Evolutionary conservation across 2,888 invertebrate genomes (phyloP).

Genomic region (Ptilodon capucinus): DNA sequence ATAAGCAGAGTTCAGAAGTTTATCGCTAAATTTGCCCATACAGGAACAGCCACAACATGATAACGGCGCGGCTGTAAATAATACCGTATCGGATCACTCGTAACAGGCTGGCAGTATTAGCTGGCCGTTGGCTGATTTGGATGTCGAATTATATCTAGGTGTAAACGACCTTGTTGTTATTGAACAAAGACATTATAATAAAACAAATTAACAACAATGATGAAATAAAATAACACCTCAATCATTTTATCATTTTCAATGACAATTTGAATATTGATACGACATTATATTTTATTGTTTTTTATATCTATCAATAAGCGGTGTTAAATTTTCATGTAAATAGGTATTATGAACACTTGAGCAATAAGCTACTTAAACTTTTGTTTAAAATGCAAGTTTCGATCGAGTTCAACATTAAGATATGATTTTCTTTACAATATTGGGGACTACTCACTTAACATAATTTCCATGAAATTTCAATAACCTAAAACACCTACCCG

Average conservation of each 20-base stretch:
- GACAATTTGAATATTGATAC: not conserved
- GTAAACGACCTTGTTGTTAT: not conserved
- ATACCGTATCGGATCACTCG: constrained; percentile 27
- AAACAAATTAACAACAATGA: not conserved
- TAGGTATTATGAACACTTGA: too few relatives aligned
- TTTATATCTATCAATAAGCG: too few relatives aligned
- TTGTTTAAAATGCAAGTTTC: too few relatives aligned
- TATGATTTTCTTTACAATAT: too few relatives aligned
- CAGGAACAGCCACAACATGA: constrained; percentile 36
- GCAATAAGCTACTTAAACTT: too few relatives aligned
- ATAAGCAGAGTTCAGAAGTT: constrained; percentile 35
- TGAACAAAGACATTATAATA: not conserved
- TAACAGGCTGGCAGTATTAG: constrained; percentile 5
- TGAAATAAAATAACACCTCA: not conserved
- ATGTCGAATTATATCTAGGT: not conserved
- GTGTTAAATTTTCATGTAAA: too few relatives aligned
- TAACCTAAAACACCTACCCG: too few relatives aligned
- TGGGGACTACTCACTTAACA: too few relatives aligned
- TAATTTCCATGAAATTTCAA: too few relatives aligned
- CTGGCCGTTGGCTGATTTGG: not conserved
- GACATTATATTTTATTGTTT: too few relatives aligned
- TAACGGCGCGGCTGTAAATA: constrained; percentile 33
- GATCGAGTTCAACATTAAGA: too few relatives aligned
- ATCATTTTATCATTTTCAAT: not conserved
- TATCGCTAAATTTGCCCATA: constrained; percentile 30